These are phyloP conservation scores for Maccullochella peelii DNA, from an alignment of 2,113 vertebrate genomes.

Conservation along the genomic window DNA sequence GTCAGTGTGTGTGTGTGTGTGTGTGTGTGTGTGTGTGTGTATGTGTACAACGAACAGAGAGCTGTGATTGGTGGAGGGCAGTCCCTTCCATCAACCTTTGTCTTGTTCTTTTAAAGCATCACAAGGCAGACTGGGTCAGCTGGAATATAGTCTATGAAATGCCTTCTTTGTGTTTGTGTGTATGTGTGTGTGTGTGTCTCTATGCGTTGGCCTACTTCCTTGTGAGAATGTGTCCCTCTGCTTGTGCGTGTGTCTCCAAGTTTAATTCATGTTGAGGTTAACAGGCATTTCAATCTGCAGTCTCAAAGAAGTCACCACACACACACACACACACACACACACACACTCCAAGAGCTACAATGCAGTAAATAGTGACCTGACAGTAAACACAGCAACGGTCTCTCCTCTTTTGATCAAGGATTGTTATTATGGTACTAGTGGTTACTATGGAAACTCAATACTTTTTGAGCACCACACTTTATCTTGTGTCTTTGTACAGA, in stretches of 20 bases:
- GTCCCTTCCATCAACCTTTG: conserved; percentile 69
- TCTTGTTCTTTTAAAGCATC: conserved; percentile 70
- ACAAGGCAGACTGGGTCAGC: conserved; percentile 59
- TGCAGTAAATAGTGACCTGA: not conserved
- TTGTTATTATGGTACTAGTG: not conserved
- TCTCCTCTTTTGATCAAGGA: not conserved
- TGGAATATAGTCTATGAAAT: conserved; percentile 52
- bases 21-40: conserved; percentile 16
- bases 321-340: not conserved
- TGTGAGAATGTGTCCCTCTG: conserved; percentile 23
- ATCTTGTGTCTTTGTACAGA: not conserved
- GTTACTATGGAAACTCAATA: not conserved
- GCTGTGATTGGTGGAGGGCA: conserved; percentile 65
- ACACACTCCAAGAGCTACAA: not conserved
- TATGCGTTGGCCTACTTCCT: conserved; percentile 70
- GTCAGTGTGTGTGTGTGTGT: conserved; percentile 23
- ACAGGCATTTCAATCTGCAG: conserved; percentile 9
- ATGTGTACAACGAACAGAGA: conserved; percentile 8
- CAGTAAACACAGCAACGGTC: not conserved
- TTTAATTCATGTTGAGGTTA: conserved; percentile 13
- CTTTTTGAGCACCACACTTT: not conserved
- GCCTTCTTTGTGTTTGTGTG: conserved; percentile 43
- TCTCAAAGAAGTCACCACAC: not conserved
- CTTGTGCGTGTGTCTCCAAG: not conserved
- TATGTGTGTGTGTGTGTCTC: conserved; percentile 49